These are phyloP conservation scores for Acipenser ruthenus DNA, from an alignment of 2,797 vertebrate species.

Conservation along the genomic window DNA sequence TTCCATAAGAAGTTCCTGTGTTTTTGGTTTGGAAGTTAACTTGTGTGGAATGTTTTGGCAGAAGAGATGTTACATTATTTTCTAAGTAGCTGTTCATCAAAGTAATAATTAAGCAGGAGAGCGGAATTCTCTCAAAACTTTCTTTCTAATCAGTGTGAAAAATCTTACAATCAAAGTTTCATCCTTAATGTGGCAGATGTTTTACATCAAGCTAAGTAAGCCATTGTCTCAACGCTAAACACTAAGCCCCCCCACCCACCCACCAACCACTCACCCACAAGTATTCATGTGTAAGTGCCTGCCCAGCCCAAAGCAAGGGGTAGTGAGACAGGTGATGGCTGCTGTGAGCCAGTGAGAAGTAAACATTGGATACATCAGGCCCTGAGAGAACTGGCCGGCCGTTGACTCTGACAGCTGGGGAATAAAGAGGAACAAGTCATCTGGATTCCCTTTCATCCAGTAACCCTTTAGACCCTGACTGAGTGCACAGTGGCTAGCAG, in stretches of 20 bases:
- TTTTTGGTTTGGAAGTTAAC: too few relatives aligned
- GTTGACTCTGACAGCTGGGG: slow-evolving; percentile 11
- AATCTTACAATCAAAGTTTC: slow-evolving; percentile 25
- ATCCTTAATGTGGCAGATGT: slow-evolving; percentile 18
- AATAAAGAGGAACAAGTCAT: slow-evolving; percentile 13
- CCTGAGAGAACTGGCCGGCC: not conserved
- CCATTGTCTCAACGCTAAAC: slow-evolving; percentile 15
- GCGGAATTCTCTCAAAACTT: not conserved
- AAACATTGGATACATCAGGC: slow-evolving; percentile 15
- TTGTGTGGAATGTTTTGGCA: too few relatives aligned
- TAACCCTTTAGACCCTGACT: slow-evolving; percentile 20
- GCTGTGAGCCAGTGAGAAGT: slow-evolving; percentile 4
- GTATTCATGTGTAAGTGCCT: slow-evolving; percentile 12
- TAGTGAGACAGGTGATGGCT: not conserved
- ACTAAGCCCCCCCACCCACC: slow-evolving; percentile 3
- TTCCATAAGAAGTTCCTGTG: too few relatives aligned
- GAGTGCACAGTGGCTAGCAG: slow-evolving; percentile 14
- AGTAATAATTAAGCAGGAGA: too few relatives aligned
- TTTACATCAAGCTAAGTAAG: slow-evolving; percentile 30
- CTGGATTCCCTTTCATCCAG: slow-evolving; percentile 21
- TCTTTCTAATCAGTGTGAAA: slow-evolving; percentile 37
- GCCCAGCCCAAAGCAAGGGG: slow-evolving; percentile 1
- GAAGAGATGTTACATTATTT: too few relatives aligned
- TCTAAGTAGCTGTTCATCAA: too few relatives aligned
- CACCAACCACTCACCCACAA: not conserved